Conservation (phyloP, 2,797 vertebrate species). For the Notoglanidium macrostoma region DNA sequence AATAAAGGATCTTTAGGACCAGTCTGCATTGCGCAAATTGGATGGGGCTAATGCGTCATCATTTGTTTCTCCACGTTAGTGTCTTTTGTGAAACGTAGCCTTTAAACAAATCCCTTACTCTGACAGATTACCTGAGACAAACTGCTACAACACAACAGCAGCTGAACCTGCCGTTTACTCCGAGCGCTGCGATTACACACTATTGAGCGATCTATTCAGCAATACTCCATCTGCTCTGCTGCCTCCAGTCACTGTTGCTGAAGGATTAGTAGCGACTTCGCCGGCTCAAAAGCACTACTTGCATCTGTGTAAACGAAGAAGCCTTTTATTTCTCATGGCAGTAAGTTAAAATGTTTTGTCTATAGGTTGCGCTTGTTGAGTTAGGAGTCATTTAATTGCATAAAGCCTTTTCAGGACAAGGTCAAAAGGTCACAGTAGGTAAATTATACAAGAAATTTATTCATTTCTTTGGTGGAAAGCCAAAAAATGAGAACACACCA, state of each 20-base stretch:
- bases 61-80: neutral
- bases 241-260: neutral
- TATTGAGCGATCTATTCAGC: neutral
- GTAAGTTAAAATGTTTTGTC: neutral
- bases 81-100: neutral
- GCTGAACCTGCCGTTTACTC: neutral
- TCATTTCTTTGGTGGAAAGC: constrained; percentile 51
- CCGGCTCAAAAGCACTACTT: neutral
- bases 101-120: neutral
- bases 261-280: neutral
- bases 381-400: constrained; percentile 21
- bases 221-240: neutral
- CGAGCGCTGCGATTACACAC: neutral
- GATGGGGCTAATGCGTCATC: neutral
- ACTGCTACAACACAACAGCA: constrained; percentile 3
- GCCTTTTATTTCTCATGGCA: constrained; percentile 18
- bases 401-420: constrained; percentile 34
- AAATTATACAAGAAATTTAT: constrained; percentile 36
- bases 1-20: neutral
- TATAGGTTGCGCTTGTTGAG: neutral
- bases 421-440: constrained; percentile 16
- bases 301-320: neutral
- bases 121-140: constrained; percentile 7
- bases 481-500: constrained; percentile 35
- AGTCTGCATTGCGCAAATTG: neutral